These are phyloP conservation scores for Lagopus muta DNA, from an alignment of 2,113 vertebrate species.

Conservation along the genomic window DNA sequence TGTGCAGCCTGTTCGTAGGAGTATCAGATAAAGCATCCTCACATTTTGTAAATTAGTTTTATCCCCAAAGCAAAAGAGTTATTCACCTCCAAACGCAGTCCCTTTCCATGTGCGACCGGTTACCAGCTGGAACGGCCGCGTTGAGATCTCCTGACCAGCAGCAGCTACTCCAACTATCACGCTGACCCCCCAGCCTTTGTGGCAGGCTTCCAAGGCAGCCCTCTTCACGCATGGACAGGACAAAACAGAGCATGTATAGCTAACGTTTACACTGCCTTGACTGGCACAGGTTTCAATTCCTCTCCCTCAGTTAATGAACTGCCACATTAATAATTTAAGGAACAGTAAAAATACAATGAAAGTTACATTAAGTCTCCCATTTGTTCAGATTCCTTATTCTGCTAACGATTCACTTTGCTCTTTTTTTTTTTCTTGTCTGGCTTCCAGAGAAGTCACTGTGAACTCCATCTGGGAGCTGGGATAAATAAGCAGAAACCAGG, in stretches of 20 bases:
- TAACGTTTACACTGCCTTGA: not conserved
- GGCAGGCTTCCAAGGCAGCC: conserved; percentile 83
- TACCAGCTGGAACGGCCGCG: conserved; percentile 84
- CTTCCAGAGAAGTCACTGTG: not conserved
- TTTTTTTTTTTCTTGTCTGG: not conserved
- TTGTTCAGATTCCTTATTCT: not conserved
- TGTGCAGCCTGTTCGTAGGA: not conserved
- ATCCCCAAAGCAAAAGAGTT: not conserved
- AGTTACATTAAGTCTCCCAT: not conserved
- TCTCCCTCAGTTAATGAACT: not conserved
- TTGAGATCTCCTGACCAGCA: conserved; percentile 81
- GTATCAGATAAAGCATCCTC: not conserved
- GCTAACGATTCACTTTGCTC: not conserved
- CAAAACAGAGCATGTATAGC: not conserved
- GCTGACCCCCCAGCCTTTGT: conserved; percentile 86
- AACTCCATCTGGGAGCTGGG: not conserved
- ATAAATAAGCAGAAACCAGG: not conserved
- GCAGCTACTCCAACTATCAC: conserved; percentile 83
- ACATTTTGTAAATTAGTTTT: not conserved
- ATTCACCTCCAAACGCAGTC: conserved; percentile 82
- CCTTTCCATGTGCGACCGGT: conserved; percentile 86
- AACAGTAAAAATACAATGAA: not conserved
- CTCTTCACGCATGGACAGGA: conserved; percentile 65
- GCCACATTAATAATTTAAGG: not conserved
- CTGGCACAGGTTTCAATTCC: not conserved